These are phyloP conservation scores for Falco rusticolus DNA, from an alignment of 2,797 vertebrate genomes.

Conservation along the genomic window DNA sequence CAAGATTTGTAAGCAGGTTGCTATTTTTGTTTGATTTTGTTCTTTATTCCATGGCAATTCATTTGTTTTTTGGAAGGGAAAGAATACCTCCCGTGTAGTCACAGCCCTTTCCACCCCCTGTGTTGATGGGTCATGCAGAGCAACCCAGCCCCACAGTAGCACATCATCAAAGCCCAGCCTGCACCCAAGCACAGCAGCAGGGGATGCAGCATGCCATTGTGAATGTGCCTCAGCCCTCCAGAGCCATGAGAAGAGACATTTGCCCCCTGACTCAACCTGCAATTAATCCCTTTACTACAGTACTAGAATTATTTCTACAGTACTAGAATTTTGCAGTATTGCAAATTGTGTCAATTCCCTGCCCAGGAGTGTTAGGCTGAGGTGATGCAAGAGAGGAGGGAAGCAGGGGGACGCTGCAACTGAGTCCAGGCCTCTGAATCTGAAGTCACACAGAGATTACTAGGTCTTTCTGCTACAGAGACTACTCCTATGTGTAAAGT, in stretches of 20 bases:
- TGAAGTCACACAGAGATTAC: not conserved
- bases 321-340: too few species aligned
- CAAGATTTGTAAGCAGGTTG: not conserved
- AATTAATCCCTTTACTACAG: not conserved
- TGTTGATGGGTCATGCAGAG: not conserved
- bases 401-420: rapidly evolving
- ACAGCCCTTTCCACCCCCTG: not conserved
- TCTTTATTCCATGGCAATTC: not conserved
- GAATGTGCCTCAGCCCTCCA: not conserved
- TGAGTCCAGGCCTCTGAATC: not conserved
- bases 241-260: not conserved
- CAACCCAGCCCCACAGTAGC: not conserved
- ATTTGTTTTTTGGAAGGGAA: not conserved
- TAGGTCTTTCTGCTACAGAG: not conserved
- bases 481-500: not conserved
- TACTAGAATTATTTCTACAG: not conserved
- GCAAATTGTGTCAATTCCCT: not conserved
- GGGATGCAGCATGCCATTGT: not conserved
- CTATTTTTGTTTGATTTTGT: not conserved
- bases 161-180: not conserved
- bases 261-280: rapidly evolving
- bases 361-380: not conserved
- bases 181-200: not conserved
- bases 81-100: not conserved
- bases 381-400: not conserved